Conservation (phyloP, 2,113 vertebrate genomes). For the Brachyistius frenatus region DNA sequence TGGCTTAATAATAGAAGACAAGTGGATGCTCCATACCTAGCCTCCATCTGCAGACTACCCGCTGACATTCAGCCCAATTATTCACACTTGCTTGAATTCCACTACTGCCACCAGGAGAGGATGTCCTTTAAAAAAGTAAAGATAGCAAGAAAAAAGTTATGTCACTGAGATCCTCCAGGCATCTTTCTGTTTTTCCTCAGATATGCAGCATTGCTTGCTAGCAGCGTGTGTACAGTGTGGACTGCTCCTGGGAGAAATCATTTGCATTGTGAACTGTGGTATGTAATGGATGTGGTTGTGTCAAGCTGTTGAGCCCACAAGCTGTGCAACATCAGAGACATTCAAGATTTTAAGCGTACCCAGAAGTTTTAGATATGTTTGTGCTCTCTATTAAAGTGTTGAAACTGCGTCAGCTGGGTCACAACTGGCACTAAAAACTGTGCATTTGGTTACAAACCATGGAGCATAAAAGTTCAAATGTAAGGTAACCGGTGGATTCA, state of each 20-base stretch:
- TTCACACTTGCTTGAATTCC: conserved; percentile 77
- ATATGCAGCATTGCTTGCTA: conserved; percentile 35
- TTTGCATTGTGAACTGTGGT: conserved; percentile 32
- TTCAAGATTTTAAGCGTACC: neutral
- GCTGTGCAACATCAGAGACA: conserved; percentile 6
- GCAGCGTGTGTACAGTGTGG: conserved; percentile 10
- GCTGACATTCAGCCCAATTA: conserved; percentile 84
- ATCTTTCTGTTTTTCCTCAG: conserved; percentile 53
- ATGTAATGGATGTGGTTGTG: conserved; percentile 42
- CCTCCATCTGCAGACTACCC: conserved; percentile 73
- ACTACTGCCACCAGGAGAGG: conserved; percentile 74
- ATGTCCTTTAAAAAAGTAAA: conserved; percentile 78
- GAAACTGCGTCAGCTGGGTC: too few species aligned
- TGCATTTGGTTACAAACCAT: too few species aligned
- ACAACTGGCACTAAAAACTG: too few species aligned
- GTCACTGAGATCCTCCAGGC: conserved; percentile 61
- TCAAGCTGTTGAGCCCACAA: conserved; percentile 20
- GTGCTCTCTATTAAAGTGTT: too few species aligned
- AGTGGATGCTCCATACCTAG: conserved; percentile 64
- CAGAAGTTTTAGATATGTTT: neutral
- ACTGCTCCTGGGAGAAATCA: conserved; percentile 40
- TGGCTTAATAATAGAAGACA: conserved; percentile 68
- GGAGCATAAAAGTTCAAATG: too few species aligned
- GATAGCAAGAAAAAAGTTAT: conserved; percentile 61
- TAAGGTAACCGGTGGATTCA: too few species aligned